Percentiles rank a stretch among this genome's conserved stretches.
phyloP scores from a whole-genome alignment of 2,888 invertebrate species.

The Hirtodrosophila histrioides region DNA sequence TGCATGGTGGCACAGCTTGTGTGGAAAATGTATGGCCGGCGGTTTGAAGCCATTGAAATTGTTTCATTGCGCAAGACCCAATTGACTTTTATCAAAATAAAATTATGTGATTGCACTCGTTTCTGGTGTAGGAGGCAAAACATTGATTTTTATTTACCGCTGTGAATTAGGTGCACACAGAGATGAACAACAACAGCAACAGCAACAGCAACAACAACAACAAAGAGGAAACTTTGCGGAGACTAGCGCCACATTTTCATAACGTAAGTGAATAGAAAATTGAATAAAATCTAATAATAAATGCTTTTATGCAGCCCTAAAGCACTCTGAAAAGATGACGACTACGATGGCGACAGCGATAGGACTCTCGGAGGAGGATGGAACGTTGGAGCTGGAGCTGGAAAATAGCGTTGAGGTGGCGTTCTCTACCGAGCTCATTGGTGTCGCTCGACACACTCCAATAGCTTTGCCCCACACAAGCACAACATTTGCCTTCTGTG shows the following conservation, averaged over 20 bases:
- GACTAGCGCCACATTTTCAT: slow-evolving; percentile 72
- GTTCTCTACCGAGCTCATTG: slow-evolving; percentile 48
- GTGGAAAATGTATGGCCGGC: slow-evolving; percentile 32
- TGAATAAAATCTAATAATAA: slow-evolving; percentile 80
- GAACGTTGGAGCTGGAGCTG: slow-evolving; percentile 16
- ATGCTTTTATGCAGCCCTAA: slow-evolving; percentile 80
- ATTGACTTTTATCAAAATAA: slow-evolving; percentile 78
- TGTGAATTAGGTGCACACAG: slow-evolving; percentile 63
- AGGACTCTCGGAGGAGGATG: slow-evolving; percentile 21
- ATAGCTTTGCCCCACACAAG: slow-evolving; percentile 55
- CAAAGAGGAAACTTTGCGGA: slow-evolving; percentile 8
- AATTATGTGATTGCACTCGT: slow-evolving; percentile 68
- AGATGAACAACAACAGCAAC: slow-evolving; percentile 2
- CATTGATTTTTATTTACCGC: slow-evolving; percentile 76
- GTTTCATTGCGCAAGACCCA: slow-evolving; percentile 67
- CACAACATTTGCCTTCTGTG: slow-evolving; percentile 52
- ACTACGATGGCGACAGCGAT: slow-evolving; percentile 47
- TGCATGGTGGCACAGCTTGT: slow-evolving; percentile 11
- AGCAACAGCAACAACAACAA: background rate
- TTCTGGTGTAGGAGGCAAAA: slow-evolving; percentile 54
- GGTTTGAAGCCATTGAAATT: slow-evolving; percentile 63
- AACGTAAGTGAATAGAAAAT: slow-evolving; percentile 80
- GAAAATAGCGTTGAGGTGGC: slow-evolving; percentile 2
- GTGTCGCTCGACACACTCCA: slow-evolving; percentile 68
- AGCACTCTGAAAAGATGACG: slow-evolving; percentile 77